Conservation (phyloP, 2,888 invertebrate genomes). For the Serripes groenlandicus region DNA sequence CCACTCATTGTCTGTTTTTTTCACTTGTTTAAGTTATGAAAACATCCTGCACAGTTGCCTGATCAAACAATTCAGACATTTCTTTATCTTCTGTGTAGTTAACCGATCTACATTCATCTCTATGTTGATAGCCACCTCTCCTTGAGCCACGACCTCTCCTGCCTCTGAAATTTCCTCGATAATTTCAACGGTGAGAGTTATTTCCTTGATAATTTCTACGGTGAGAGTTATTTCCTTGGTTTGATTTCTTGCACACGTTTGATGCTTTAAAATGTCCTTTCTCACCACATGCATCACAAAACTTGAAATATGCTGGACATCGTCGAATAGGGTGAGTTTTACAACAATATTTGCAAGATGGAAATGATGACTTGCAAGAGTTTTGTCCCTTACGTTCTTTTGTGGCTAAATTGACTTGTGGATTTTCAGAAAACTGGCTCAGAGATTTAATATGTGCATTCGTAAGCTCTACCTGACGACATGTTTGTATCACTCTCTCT, state of each 20-base stretch:
- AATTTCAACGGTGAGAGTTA: too few species aligned
- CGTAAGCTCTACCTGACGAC: not conserved
- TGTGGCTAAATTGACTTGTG: not conserved
- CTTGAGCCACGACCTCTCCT: too few species aligned
- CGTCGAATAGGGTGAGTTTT: not conserved
- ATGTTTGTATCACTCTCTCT: not conserved
- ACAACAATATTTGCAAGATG: not conserved
- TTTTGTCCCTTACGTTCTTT: not conserved
- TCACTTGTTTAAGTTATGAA: too few species aligned
- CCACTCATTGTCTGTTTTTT: too few species aligned
- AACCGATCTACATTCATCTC: too few species aligned
- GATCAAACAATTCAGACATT: too few species aligned
- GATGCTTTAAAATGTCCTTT: constrained; percentile 45
- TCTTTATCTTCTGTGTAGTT: too few species aligned
- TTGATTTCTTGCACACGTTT: not conserved
- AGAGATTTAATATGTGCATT: not conserved
- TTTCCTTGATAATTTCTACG: too few species aligned
- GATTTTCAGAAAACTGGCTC: not conserved
- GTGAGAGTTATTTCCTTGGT: too few species aligned
- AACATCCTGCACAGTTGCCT: too few species aligned
- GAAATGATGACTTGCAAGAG: not conserved
- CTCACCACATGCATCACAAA: constrained; percentile 29
- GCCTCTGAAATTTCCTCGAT: too few species aligned
- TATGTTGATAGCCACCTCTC: too few species aligned
- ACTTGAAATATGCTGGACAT: constrained; percentile 2